These are phyloP conservation scores for Cynoglossus semilaevis DNA, from an alignment of 2,113 vertebrate species.

Conservation along the genomic window DNA sequence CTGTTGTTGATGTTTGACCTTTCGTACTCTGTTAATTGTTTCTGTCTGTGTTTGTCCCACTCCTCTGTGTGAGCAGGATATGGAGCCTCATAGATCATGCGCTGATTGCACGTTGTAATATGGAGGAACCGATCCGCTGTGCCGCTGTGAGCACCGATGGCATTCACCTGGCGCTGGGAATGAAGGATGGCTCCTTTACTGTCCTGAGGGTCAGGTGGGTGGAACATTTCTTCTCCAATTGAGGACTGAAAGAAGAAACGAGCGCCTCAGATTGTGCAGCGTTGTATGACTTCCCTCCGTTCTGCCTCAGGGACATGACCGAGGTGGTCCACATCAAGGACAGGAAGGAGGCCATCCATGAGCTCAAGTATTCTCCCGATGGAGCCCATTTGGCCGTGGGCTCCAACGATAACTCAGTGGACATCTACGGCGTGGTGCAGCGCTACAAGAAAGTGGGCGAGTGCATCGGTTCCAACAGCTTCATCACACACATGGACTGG, in stretches of 20 bases:
- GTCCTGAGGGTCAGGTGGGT: constrained; percentile 92
- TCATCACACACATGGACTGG: constrained; percentile 99
- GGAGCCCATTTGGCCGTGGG: constrained; percentile 92
- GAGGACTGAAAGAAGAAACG: constrained; percentile 8
- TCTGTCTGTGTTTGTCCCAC: constrained; percentile 23
- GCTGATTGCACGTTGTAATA: constrained; percentile 95
- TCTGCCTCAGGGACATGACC: constrained; percentile 93
- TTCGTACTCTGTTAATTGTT: constrained; percentile 12
- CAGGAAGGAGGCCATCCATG: constrained; percentile 96
- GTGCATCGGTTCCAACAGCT: constrained; percentile 88
- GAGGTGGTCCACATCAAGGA: constrained; percentile 99
- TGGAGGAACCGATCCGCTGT: constrained; percentile 97
- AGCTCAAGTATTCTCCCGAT: constrained; percentile 96
- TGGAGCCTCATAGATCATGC: constrained; percentile 98
- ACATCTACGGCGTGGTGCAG: constrained; percentile 93
- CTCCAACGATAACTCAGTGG: constrained; percentile 93
- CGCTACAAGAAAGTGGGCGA: constrained; percentile 93
- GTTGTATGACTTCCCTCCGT: constrained; percentile 7
- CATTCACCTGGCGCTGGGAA: constrained; percentile 94
- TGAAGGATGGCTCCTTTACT: constrained; percentile 98
- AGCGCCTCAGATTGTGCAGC: constrained; percentile 4
- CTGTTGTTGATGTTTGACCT: not conserved
- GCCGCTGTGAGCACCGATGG: constrained; percentile 93
- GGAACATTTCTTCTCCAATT: not conserved
- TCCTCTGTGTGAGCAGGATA: constrained; percentile 77